A percentile compares a stretch with the other conserved stretches of the same genome.
phyloP scores from a whole-genome alignment of 92 coral and sea anemone species.

The Montipora capitata region DNA sequence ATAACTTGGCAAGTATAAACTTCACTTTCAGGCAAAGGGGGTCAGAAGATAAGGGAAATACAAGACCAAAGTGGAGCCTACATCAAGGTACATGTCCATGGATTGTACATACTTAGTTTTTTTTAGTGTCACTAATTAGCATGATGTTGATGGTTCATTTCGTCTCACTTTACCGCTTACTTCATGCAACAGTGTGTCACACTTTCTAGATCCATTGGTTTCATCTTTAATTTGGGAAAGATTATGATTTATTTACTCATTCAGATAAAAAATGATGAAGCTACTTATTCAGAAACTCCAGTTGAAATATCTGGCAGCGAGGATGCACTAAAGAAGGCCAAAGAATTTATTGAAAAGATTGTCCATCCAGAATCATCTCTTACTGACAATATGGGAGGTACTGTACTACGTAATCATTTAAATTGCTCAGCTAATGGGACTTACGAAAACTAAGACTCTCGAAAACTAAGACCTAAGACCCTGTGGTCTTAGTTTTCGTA shows the following conservation, averaged over 20 bases:
- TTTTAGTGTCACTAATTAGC: no score
- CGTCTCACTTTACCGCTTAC: no score
- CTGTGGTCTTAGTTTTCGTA: no score
- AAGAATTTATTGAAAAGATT: slow-evolving; percentile 86
- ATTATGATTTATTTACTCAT: neutral
- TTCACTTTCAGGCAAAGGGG: slow-evolving; percentile 81
- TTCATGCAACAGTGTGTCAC: no score
- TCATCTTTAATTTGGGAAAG: neutral
- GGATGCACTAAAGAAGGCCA: slow-evolving; percentile 80
- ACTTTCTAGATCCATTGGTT: no score
- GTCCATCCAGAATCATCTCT: slow-evolving; percentile 62
- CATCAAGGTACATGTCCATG: slow-evolving; percentile 63
- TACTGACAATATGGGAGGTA: slow-evolving; percentile 32
- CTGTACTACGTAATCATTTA: neutral
- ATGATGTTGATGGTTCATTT: no score
- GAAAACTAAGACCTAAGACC: no score
- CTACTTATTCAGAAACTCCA: slow-evolving; percentile 85
- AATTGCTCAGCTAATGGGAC: no score
- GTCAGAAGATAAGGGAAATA: slow-evolving; percentile 85
- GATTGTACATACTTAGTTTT: no score
- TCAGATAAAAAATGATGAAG: slow-evolving; percentile 90
- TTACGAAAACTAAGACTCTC: no score
- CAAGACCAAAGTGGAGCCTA: slow-evolving; percentile 88
- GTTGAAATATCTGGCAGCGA: slow-evolving; percentile 89
- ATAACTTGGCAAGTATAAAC: no score